Evolutionary conservation across 2,888 invertebrate genomes (phyloP).

Genomic region (Acleris holmiana): DNA sequence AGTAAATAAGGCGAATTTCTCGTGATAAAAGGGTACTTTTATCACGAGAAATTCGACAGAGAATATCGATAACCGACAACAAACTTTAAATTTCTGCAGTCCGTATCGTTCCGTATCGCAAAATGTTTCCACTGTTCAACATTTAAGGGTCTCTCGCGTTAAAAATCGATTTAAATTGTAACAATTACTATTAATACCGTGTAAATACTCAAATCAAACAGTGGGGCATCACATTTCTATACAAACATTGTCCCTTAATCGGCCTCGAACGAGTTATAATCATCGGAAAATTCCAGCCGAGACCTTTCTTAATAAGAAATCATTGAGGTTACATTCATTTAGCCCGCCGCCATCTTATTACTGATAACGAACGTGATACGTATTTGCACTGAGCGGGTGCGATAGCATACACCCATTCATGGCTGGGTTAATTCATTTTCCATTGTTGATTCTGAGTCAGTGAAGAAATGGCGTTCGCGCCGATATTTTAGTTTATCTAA

Average conservation of each 20-base stretch:
- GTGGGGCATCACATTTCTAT: not conserved
- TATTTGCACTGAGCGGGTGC: constrained; percentile 63
- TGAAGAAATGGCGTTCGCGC: not conserved
- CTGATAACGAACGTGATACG: constrained; percentile 69
- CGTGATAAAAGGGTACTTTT: no score
- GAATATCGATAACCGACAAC: no score
- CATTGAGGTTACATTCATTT: constrained; percentile 80
- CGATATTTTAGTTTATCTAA: no score
- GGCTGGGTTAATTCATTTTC: constrained; percentile 11
- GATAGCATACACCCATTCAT: constrained; percentile 24
- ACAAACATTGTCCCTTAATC: constrained; percentile 14
- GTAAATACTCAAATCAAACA: not conserved
- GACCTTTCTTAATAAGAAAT: constrained; percentile 76
- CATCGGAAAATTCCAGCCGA: constrained; percentile 73
- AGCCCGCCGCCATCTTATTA: constrained; percentile 69
- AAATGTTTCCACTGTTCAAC: no score
- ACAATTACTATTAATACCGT: not conserved
- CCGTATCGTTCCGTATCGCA: no score
- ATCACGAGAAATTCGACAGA: no score
- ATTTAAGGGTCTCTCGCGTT: no score
- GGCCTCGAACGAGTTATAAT: constrained; percentile 43
- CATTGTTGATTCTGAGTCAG: constrained; percentile 24
- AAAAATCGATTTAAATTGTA: no score
- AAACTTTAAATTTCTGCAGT: no score
- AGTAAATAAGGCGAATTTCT: no score